Evolutionary conservation across 1,140 invertebrate genomes (phyloP), one percentile per base, ranked within the genome.

Genomic region (Eueides isabella): DNA sequence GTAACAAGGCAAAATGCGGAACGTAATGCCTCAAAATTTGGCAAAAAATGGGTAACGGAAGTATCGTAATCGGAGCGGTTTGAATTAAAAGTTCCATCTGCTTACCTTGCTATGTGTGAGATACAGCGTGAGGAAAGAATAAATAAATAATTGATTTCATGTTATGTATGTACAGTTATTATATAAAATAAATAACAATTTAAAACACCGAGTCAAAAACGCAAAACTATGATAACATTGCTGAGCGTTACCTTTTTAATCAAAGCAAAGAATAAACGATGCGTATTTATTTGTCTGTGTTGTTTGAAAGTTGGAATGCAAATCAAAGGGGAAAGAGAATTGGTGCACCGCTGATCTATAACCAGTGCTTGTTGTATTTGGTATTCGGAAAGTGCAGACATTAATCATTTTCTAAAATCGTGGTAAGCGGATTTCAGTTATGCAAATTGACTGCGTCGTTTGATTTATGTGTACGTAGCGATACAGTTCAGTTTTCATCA

Each of bases 371-470:
- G 29, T 28, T 55, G 67, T 44, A 68, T n/a, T 35, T 48, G 30
- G 5, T 29, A 41, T 30, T 23, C 44, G 28, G 44, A 35, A 26
- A 69, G 48, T 61, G 67, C 48, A 35, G 14, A 23, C 67, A 69
- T 61, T 35, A 35, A 69, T 69, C 67, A 69, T 69, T 61, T 61
- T 30, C 67, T 44, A 61, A 61, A 69, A 61, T 61, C 48, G 30
- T 23, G 19, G 28, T 61, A 69, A 69, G 26, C 67, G 67, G 48
- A 69, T 69, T 69, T 35, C 48, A 61, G 67, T 69, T 69, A 69
- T 69, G 48, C 48, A 69, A 69, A 69, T 69, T 61, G 67, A 69
- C 67, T 68, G 26, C 31, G 44, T 33, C 48, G 67, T 67, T 48
- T 68, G 44, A 68, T 68, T 48, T 55, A 68, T 68, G 19, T 19